Percentiles rank a stretch among this genome's conserved stretches.
Conservation (phyloP, 2,888 invertebrate genomes). For the Nycteola revayana region DNA sequence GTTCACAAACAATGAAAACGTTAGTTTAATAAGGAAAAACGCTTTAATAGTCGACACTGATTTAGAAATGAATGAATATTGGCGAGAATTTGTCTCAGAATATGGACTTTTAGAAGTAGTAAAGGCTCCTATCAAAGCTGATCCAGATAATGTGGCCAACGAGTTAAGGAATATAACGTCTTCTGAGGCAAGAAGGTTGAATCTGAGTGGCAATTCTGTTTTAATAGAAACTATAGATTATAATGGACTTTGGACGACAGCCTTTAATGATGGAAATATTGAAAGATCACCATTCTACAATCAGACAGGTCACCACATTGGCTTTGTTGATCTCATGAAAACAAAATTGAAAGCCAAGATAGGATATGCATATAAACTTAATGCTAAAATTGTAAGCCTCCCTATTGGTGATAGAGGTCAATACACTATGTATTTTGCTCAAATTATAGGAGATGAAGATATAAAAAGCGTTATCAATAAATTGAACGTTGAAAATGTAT, state of each 20-base stretch:
- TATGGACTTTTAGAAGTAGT: conserved; percentile 1
- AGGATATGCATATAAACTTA: not conserved
- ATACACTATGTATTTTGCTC: conserved; percentile 3
- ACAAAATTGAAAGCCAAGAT: conserved; percentile 2
- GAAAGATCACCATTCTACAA: conserved; percentile 6
- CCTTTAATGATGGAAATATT: conserved; percentile 3
- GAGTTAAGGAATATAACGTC: conserved; percentile 1
- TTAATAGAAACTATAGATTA: conserved; percentile 4
- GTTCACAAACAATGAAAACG: not conserved
- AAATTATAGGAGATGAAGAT: not conserved
- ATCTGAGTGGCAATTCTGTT: conserved; percentile 5
- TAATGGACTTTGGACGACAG: conserved; percentile 6
- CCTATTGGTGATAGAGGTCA: conserved; percentile 3
- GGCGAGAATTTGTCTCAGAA: not conserved
- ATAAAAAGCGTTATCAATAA: not conserved
- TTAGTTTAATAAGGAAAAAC: not conserved
- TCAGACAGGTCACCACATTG: conserved; percentile 1
- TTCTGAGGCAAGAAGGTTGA: not conserved
- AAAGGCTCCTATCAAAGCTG: conserved; percentile 1
- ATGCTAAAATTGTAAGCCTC: not conserved
- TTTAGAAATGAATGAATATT: conserved; percentile 1
- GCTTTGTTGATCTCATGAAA: conserved; percentile 6
- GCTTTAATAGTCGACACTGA: conserved; percentile 2
- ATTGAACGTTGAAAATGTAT: not conserved
- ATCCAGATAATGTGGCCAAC: not conserved